Percentiles rank a stretch among this genome's conserved stretches.
phyloP scores from a whole-genome alignment of 2,888 invertebrate genomes.

The Drosophila fungiperda region DNA sequence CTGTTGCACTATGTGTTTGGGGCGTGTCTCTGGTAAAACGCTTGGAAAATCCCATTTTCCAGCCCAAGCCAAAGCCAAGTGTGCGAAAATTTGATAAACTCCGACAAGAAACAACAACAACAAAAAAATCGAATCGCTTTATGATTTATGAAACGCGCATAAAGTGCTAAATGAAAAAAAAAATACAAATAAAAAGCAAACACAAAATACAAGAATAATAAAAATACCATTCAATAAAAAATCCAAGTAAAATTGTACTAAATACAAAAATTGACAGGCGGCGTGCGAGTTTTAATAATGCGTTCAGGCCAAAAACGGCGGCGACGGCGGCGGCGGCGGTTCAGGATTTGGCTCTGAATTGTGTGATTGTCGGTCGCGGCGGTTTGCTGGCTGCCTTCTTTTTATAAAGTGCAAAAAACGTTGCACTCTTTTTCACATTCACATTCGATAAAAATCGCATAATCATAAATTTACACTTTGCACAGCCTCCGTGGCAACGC shows the following conservation, averaged over 20 bases:
- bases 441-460: slow-evolving; percentile 84
- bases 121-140: slow-evolving; percentile 35
- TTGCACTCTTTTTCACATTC: slow-evolving; percentile 76
- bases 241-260: slow-evolving; percentile 70
- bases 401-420: slow-evolving; percentile 82
- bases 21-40: slow-evolving; percentile 60
- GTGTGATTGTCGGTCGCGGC: slow-evolving; percentile 15
- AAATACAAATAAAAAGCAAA: slow-evolving; percentile 45
- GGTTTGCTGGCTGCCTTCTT: slow-evolving; percentile 43
- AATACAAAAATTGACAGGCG: slow-evolving; percentile 79
- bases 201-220: slow-evolving; percentile 69
- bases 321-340: slow-evolving; percentile 27
- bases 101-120: slow-evolving; percentile 24
- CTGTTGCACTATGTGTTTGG: slow-evolving; percentile 68
- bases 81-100: slow-evolving; percentile 80
- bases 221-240: slow-evolving; percentile 70
- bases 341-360: slow-evolving; percentile 16
- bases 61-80: slow-evolving; percentile 62
- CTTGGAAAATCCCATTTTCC: slow-evolving; percentile 71
- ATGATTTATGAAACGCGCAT: slow-evolving; percentile 69
- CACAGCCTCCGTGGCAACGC: slow-evolving; percentile 84
- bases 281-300: slow-evolving; percentile 82
- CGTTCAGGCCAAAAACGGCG: slow-evolving; percentile 52
- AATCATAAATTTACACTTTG: slow-evolving; percentile 85
- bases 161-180: slow-evolving; percentile 43